Evolutionary conservation across 2,888 invertebrate genomes (phyloP), one percentile per base, ranked within the genome.

Genomic region (Sphaerophoria rueppellii): DNA sequence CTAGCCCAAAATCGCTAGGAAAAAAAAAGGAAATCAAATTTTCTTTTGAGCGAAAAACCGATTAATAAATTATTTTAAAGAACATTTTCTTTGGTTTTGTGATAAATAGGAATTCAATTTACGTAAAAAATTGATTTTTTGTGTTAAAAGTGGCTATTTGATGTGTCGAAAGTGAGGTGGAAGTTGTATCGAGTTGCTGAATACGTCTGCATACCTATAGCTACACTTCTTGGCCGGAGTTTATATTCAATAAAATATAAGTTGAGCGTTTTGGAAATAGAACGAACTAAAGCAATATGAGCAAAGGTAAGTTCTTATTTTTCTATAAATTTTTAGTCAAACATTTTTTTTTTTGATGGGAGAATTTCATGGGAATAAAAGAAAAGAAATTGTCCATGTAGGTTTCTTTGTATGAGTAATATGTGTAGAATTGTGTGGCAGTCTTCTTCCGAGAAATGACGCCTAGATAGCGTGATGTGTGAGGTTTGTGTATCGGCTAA

Each of bases 231-330:
- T 46, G 43, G 75, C 46, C 35, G 55, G 57, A 32, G 12, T 72
- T 71, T 70, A 4, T 43, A 46, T 65, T 65, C 1, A n/a, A 37
- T 32, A 34, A 60, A 54, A 37, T 76, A 6, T 52, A 34, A 34
- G 55, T 46, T 35, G 37, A 52, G 43, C 9, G 7, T 43, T 61
- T 4, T 37, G 48, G 24, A 2, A 35, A 58, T 50, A 0, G 37
- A 37, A 35, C 2, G 37, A 37, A 35, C 2, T 40, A 46, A 24
- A 72, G 37, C 55, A 72, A 79, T 37, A 71, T 65, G 55, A 72
- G 67, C 43, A 79, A 72, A 35, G 83, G 83, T 79, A 63, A 61
- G 74, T 54, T 11, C 4, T 12, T 50, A 40, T 14, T 37, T 32
- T 67, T 48, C 1, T 9, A 40, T 35, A 40, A 67, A 52, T 48